Percentiles rank a stretch among this genome's conserved stretches.
Evolutionary conservation across 2,888 invertebrate species (phyloP).

Genomic region (Bombylius major): DNA sequence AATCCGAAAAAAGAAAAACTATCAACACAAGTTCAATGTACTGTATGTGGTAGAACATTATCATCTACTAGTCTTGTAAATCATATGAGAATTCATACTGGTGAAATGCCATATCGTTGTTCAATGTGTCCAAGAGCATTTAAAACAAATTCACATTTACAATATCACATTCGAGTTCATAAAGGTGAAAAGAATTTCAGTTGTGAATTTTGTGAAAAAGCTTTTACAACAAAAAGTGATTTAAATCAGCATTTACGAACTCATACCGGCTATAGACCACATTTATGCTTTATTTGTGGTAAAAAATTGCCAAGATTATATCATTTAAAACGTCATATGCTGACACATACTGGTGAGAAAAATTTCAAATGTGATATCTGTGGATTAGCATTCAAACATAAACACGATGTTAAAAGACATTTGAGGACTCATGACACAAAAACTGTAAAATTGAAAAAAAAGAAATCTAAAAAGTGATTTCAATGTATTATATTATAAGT

Average conservation of each 20-base stretch:
- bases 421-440: not conserved
- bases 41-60: constrained; percentile 18
- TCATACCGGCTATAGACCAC: constrained; percentile 8
- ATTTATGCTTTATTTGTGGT: constrained; percentile 9
- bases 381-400: not conserved
- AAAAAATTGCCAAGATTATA: not conserved
- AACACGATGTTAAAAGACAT: not conserved
- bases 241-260: constrained; percentile 17
- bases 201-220: constrained; percentile 17
- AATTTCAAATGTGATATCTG: constrained; percentile 1
- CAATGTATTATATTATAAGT: no score
- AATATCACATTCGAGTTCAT: constrained; percentile 19
- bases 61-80: constrained; percentile 19
- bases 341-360: constrained; percentile 1
- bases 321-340: constrained; percentile 1
- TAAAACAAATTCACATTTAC: constrained; percentile 20
- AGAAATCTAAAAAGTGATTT: no score
- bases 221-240: constrained; percentile 18
- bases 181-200: constrained; percentile 17
- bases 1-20: no score
- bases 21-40: constrained; percentile 12
- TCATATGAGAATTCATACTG: constrained; percentile 19
- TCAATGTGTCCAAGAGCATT: constrained; percentile 16
- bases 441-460: no score
- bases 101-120: constrained; percentile 20